phyloP scores from a whole-genome alignment of 2,113 vertebrate species.

The Syngnathoides biaculeatus region DNA sequence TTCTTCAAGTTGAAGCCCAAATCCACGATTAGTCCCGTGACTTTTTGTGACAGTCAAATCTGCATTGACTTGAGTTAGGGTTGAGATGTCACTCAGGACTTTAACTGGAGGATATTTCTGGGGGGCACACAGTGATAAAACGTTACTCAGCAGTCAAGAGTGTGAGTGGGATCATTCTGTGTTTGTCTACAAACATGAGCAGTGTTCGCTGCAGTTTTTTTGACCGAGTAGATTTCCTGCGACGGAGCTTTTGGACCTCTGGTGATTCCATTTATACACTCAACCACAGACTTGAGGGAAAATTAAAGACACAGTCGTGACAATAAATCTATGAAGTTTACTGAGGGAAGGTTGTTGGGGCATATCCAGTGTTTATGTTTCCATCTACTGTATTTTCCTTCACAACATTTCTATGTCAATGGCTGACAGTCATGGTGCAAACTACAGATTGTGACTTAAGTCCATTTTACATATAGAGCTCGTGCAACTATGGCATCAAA shows the following conservation, averaged over 20 bases:
- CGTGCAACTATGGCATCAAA: too few relatives aligned
- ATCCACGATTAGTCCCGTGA: conserved; percentile 5
- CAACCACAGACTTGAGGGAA: conserved; percentile 19
- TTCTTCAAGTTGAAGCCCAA: conserved; percentile 19
- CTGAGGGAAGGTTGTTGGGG: conserved; percentile 5
- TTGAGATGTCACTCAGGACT: neutral
- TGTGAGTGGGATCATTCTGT: neutral
- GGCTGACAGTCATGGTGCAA: too few relatives aligned
- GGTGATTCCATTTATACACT: conserved; percentile 9
- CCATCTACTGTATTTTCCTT: neutral
- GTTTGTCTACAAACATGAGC: conserved; percentile 2
- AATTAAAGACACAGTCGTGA: conserved; percentile 1
- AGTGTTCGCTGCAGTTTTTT: neutral
- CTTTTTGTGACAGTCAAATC: neutral
- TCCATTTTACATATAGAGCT: too few relatives aligned
- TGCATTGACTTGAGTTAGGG: neutral
- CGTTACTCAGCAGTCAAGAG: neutral
- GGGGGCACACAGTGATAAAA: neutral
- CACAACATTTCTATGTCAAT: neutral
- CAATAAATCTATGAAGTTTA: neutral
- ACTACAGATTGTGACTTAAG: too few relatives aligned
- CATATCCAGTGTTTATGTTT: neutral
- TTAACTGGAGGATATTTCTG: neutral
- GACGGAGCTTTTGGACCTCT: neutral
- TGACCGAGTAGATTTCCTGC: neutral